phyloP scores from a whole-genome alignment of 2,888 invertebrate species.

The Microplitis manilae region DNA sequence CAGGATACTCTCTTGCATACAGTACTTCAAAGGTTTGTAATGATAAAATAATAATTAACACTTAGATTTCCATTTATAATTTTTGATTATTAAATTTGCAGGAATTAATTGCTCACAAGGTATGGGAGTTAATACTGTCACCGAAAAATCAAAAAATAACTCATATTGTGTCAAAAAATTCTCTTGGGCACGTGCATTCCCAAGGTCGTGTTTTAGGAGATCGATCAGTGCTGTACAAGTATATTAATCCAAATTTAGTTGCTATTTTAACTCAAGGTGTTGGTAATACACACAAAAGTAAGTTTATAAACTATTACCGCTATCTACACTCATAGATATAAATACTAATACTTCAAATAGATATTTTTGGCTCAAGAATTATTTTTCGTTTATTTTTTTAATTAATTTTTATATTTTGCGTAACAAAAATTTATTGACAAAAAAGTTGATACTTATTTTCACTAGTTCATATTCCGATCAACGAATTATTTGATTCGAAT shows the following conservation, averaged over 20 bases:
- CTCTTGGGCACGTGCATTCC: slow-evolving; percentile 88
- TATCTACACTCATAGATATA: too few relatives aligned
- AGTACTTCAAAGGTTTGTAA: slow-evolving; percentile 68
- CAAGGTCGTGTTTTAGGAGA: slow-evolving; percentile 96
- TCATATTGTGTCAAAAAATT: slow-evolving; percentile 77
- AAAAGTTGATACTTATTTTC: too few relatives aligned
- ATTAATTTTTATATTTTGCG: too few relatives aligned
- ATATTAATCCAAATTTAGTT: slow-evolving; percentile 96
- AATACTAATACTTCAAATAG: too few relatives aligned
- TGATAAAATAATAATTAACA: neutral
- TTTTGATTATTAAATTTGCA: slow-evolving; percentile 61
- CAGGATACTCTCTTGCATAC: slow-evolving; percentile 76
- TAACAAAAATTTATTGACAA: too few relatives aligned
- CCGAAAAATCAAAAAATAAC: slow-evolving; percentile 77
- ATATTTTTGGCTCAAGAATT: too few relatives aligned
- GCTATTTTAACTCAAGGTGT: slow-evolving; percentile 86
- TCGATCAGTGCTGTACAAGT: slow-evolving; percentile 97
- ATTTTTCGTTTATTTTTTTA: too few relatives aligned
- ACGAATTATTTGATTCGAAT: too few relatives aligned
- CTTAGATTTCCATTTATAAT: slow-evolving; percentile 10
- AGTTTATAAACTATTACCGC: slow-evolving; percentile 45
- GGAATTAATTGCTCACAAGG: slow-evolving; percentile 76
- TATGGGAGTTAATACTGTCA: slow-evolving; percentile 83
- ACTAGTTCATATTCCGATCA: too few relatives aligned
- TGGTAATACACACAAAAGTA: slow-evolving; percentile 84